Conservation (phyloP, 1,140 invertebrate species). For the Papilio polytes region DNA sequence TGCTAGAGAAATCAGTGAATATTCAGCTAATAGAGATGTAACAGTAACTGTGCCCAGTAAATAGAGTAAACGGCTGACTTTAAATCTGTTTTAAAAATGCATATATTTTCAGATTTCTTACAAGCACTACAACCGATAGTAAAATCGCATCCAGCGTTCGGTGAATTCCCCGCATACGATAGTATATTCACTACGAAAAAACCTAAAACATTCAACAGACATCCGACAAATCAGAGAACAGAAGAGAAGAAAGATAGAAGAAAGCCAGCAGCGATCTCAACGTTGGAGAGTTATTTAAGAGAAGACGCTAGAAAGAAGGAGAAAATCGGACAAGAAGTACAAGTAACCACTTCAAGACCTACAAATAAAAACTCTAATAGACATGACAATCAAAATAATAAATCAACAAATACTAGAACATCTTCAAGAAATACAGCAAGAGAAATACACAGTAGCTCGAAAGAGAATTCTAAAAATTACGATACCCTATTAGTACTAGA, state of each 20-base stretch:
- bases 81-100: too few relatives aligned
- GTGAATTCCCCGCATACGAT: constrained; percentile 35
- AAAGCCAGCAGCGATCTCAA: constrained; percentile 9
- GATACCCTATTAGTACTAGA: not conserved
- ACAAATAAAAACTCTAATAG: constrained; percentile 3
- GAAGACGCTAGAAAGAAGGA: constrained; percentile 25
- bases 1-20: too few relatives aligned
- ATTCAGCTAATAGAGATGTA: too few relatives aligned
- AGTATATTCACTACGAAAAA: constrained; percentile 49
- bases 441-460: constrained; percentile 12
- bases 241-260: constrained; percentile 11
- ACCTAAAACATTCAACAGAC: constrained; percentile 38
- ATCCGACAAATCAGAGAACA: constrained; percentile 33
- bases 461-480: constrained; percentile 2
- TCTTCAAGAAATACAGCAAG: constrained; percentile 10
- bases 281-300: constrained; percentile 3
- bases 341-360: not conserved
- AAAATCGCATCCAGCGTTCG: constrained; percentile 45
- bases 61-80: too few relatives aligned
- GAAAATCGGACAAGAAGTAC: not conserved
- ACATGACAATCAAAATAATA: not conserved
- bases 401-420: not conserved
- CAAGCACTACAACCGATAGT: constrained; percentile 57
- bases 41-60: too few relatives aligned
- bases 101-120: constrained; percentile 62